Evolutionary conservation across 1,140 invertebrate genomes (phyloP).

Genomic region (Pseudomyrmex flavicornis): DNA sequence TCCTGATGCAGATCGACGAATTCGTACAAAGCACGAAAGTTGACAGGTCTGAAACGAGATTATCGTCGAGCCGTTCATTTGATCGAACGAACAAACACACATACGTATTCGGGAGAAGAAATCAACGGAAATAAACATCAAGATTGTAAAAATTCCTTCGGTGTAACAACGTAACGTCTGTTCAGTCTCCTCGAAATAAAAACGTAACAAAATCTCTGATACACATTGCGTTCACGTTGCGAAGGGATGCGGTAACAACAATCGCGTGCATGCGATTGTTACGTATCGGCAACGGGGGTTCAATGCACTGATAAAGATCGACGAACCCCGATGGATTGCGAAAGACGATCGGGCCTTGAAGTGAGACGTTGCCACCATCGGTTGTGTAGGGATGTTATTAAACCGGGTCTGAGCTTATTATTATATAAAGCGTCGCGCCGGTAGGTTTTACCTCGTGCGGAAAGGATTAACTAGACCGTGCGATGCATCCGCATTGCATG

Average conservation of each 20-base stretch:
- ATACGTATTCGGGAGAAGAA: background rate
- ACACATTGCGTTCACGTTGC: background rate
- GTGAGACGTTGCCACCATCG: slow-evolving; percentile 49
- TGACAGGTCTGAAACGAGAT: slow-evolving; percentile 88
- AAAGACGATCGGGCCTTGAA: slow-evolving; percentile 40
- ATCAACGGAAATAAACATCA: background rate
- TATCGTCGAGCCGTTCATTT: background rate
- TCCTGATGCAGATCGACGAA: slow-evolving; percentile 95
- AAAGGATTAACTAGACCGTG: slow-evolving; percentile 69
- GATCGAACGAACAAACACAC: no score
- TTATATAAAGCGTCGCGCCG: slow-evolving; percentile 35
- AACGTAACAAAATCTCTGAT: background rate
- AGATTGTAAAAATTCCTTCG: no score
- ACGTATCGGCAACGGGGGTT: slow-evolving; percentile 11
- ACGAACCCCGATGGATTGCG: slow-evolving; percentile 39
- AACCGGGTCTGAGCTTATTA: slow-evolving; percentile 49
- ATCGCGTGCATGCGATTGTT: slow-evolving; percentile 2
- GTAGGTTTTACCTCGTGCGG: slow-evolving; percentile 46
- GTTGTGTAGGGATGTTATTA: slow-evolving; percentile 48
- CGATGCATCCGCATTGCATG: slow-evolving; percentile 58
- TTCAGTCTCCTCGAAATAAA: background rate
- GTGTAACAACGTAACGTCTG: background rate
- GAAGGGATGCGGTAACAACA: slow-evolving; percentile 1
- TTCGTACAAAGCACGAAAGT: slow-evolving; percentile 94
- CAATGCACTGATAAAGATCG: slow-evolving; percentile 53